A percentile compares a stretch with the other conserved stretches of the same genome.
phyloP scores from a whole-genome alignment of 1,140 invertebrate genomes.

The Agrilus planipennis region DNA sequence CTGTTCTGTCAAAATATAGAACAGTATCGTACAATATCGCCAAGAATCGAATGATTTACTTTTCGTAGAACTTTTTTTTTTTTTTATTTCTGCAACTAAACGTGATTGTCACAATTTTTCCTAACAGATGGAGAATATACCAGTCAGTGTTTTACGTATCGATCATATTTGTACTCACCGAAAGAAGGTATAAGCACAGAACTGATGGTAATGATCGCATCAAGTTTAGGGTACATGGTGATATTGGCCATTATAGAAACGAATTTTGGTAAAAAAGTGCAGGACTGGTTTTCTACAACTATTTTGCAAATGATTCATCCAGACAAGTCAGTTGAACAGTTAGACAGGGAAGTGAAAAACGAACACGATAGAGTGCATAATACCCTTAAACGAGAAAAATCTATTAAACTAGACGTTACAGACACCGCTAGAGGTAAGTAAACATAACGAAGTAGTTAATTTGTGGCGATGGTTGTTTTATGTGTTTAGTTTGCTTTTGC shows the following conservation, averaged over 20 bases:
- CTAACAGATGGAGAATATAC: background rate
- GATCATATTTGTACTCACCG: slow-evolving; percentile 3
- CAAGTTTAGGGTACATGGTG: background rate
- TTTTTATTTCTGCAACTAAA: too few relatives aligned
- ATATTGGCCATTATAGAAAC: slow-evolving; percentile 1
- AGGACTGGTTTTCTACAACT: background rate
- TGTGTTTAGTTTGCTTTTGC: too few relatives aligned
- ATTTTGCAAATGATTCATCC: background rate
- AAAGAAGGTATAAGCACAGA: background rate
- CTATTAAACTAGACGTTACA: background rate
- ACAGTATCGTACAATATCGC: too few relatives aligned
- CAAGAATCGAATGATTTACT: too few relatives aligned
- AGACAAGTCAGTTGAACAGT: background rate
- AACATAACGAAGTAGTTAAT: background rate
- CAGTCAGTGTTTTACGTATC: background rate
- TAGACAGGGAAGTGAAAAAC: background rate
- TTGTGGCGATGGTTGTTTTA: background rate
- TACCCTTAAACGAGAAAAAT: slow-evolving; percentile 2
- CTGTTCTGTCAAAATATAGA: too few relatives aligned
- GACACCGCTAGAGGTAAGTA: background rate
- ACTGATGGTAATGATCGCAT: background rate
- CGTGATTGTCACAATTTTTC: background rate
- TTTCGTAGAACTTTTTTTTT: too few relatives aligned
- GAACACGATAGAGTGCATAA: slow-evolving; percentile 9
- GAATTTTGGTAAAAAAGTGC: background rate